These are phyloP conservation scores for Hydrochoerus hydrochaeris DNA, from an alignment of 2,113 vertebrate species.

Conservation along the genomic window DNA sequence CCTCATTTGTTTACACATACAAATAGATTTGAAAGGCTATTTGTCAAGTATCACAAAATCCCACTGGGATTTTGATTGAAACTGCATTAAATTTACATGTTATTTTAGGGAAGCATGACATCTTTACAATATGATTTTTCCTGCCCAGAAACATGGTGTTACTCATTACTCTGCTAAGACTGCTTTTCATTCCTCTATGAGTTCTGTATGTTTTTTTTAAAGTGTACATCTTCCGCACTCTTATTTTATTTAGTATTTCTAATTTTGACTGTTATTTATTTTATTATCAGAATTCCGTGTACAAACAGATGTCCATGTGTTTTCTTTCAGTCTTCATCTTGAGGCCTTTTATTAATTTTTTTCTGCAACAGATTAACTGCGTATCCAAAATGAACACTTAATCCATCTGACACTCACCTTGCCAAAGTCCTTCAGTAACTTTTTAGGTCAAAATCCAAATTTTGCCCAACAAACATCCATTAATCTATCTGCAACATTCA, in stretches of 20 bases:
- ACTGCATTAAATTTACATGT: constrained; percentile 53
- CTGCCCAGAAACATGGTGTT: not conserved
- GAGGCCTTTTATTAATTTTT: not conserved
- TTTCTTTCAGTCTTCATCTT: constrained; percentile 33
- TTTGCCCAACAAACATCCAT: not conserved
- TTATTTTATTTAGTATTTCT: constrained; percentile 50
- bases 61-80: constrained; percentile 60
- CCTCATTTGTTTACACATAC: constrained; percentile 55
- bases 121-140: constrained; percentile 56
- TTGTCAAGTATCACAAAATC: constrained; percentile 70
- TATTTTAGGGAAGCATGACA: constrained; percentile 61
- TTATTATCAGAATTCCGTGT: not conserved
- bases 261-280: constrained; percentile 27
- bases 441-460: not conserved
- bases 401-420: not conserved
- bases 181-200: constrained; percentile 35
- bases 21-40: constrained; percentile 67
- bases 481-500: not conserved
- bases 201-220: not conserved
- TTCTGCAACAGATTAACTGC: not conserved
- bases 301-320: not conserved
- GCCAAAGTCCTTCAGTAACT: not conserved
- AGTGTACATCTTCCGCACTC: not conserved
- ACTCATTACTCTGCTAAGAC: constrained; percentile 44
- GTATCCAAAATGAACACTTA: constrained; percentile 38